Base-by-base conservation (phyloP, 1,140 invertebrate species). In the Idris sp. region DNA sequence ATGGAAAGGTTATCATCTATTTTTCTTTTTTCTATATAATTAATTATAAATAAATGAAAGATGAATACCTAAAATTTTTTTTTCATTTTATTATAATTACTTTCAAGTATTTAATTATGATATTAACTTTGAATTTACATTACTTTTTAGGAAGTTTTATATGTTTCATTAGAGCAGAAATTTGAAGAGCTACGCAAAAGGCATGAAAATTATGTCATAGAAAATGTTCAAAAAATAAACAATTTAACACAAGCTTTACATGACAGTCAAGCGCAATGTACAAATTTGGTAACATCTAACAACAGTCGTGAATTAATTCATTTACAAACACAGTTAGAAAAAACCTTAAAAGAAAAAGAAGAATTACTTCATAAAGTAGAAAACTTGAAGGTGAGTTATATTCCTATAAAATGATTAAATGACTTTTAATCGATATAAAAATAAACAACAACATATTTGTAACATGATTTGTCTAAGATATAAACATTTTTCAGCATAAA, bases 151-250 rank as follows among this genome's bases (percentile, higher is more conserved):
- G 51, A 62, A 48, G 10, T 18, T n/a, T 30, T 48, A 8, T 64
- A 35, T n/a, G 30, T n/a, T n/a, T 2, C 18, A 10, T 78, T 87
- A 43, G 81, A 86, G 51, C 65, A 82, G 16, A 86, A 85, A 71
- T 78, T 84, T 9, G 69, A 72, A 4, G 84, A 88, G 44, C 58
- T 83, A 13, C 74, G 83, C 40, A 78, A 79, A 76, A 79, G 74
- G 0, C 79, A 87, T 14, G 83, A 87, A 62, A 36, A 53, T 15
- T 51, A 83, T n/a, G 75, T 87, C 49, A 80, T 87, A 0, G 82
- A 88, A 28, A 87, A 85, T 44, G 81, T 74, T 13, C 83, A 88
- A 8, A 83, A 82, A 9, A 82, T 86, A 51, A 86, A 86, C 79
- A 78, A 73, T 33, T 54, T 87, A 41, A 77, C 79, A 4, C 76